Evolutionary conservation across 2,113 vertebrate species (phyloP).

Genomic region (Mobula hypostoma): DNA sequence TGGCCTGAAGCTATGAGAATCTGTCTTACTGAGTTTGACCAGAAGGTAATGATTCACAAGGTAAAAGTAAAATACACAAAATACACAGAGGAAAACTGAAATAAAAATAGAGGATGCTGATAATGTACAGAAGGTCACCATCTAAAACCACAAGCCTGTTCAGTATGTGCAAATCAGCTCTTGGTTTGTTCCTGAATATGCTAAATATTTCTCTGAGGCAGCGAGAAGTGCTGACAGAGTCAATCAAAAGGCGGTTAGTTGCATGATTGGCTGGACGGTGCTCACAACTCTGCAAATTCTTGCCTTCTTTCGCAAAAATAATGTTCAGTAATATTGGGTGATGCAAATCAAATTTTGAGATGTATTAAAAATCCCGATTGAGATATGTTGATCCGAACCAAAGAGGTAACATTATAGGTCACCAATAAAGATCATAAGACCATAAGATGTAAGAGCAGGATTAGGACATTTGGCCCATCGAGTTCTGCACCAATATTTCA

Average conservation of each 20-base stretch:
- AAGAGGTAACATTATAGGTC: neutral
- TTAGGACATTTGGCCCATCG: too few relatives aligned
- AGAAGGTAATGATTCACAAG: neutral
- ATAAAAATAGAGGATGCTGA: slow-evolving; percentile 16
- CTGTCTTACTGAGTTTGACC: neutral
- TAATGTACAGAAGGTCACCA: neutral
- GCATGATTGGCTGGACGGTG: too few relatives aligned
- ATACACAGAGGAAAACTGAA: neutral
- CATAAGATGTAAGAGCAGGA: too few relatives aligned
- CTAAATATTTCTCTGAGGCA: too few relatives aligned
- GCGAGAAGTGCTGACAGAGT: too few relatives aligned
- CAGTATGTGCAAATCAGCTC: neutral
- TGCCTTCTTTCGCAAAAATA: neutral
- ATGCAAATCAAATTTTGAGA: neutral
- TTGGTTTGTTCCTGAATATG: too few relatives aligned
- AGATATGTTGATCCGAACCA: neutral
- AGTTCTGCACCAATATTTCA: too few relatives aligned
- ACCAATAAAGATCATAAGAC: neutral
- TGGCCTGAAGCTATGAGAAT: neutral
- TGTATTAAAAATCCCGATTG: neutral
- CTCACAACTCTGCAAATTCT: too few relatives aligned
- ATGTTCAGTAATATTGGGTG: neutral
- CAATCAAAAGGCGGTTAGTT: too few relatives aligned
- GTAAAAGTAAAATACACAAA: neutral
- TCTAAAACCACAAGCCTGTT: neutral